Percentiles rank a stretch among this genome's conserved stretches.
Evolutionary conservation across 92 coral and sea anemone species (phyloP).

Genomic region (Blastomussa wellsi): DNA sequence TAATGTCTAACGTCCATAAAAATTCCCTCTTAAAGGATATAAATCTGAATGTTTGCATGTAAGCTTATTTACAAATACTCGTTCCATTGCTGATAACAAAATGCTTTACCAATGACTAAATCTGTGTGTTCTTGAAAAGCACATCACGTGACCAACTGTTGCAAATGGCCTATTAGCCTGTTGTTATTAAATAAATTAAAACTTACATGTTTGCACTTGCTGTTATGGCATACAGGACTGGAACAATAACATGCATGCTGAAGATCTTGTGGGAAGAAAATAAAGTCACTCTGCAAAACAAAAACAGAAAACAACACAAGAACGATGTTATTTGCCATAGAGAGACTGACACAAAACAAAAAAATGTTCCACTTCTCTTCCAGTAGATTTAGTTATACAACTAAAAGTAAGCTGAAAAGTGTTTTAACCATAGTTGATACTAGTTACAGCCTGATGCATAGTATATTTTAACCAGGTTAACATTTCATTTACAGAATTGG

Average conservation of each 20-base stretch:
- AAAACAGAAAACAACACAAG: neutral
- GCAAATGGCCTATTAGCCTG: too few species aligned
- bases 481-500: neutral
- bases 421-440: neutral
- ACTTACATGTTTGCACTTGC: conserved; percentile 53
- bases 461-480: neutral
- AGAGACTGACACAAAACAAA: neutral
- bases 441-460: neutral
- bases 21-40: too few species aligned
- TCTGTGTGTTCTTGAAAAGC: too few species aligned
- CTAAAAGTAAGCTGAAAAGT: neutral
- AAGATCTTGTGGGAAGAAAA: conserved; percentile 38
- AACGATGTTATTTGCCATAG: too few species aligned
- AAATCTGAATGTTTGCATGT: too few species aligned
- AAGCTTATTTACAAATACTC: too few species aligned
- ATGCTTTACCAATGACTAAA: too few species aligned
- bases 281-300: conserved; percentile 1
- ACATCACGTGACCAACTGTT: too few species aligned
- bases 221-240: conserved; percentile 23
- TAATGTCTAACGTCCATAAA: too few species aligned
- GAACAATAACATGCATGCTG: conserved; percentile 66
- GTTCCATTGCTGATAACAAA: too few species aligned
- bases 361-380: neutral
- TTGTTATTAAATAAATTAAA: neutral
- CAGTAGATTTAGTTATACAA: neutral